Base-by-base conservation (phyloP, 2,113 vertebrate species). In the Peucedramus taeniatus region DNA sequence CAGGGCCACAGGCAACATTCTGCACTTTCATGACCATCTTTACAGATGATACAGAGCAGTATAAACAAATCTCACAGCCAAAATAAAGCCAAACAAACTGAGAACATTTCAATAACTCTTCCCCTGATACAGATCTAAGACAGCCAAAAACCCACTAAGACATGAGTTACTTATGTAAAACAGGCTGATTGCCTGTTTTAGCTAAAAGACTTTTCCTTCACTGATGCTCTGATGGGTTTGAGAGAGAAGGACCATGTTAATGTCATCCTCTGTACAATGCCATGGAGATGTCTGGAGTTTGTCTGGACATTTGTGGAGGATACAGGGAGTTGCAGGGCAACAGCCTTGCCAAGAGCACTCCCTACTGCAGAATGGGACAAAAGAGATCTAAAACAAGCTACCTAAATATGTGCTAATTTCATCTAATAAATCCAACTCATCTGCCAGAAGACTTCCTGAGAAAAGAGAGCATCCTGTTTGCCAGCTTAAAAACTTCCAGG, bases 151-250 rank as follows among this genome's bases (percentile, higher is more conserved):
- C 4, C 30, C 5, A 4, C 57, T 20, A 35, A 50, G 50, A 13
- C 11, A 13, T 7, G 17, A 33, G 13, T 10, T 40, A 31, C 11
- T 27, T 0, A 3, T n/a, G n/a, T n/a, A n/a, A n/a, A n/a, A n/a
- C n/a, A n/a, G 18, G 35, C 33, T 57, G 44, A 35, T 4, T 9
- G 37, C 59, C 75, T 70, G 3, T 42, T 59, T 64, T 54, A 72
- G 50, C 31, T 24, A 7, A 10, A 84, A 89, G 24, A 22, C n/a
- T 47, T 66, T 57, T 54, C 45, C 37, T 75, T 93, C 70, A 42
- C 31, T 17, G 42, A 33, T 69, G 51, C 61, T 91, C 42, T 42
- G 64, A 24, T 78, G 37, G 72, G 64, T 68, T 42, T 75, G 63
- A 59, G 6, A 47, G 57, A 83, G 64, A 78, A 75, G 37, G 15